Base-by-base conservation (phyloP, 2,888 invertebrate species). In the Leptinotarsa juncta region DNA sequence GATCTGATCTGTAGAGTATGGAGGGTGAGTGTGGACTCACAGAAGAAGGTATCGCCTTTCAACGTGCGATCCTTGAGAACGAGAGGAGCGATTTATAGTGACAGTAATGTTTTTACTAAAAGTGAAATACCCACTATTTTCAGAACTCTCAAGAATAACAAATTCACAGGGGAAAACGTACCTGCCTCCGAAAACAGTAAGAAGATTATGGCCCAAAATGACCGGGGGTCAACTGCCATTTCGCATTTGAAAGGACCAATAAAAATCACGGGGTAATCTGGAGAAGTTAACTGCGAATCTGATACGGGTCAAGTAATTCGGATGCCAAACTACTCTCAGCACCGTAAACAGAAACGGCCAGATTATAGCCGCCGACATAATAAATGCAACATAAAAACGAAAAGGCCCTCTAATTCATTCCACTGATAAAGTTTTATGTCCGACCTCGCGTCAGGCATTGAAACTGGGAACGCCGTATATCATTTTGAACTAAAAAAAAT, bases 381-480 rank as follows among this genome's bases (percentile, higher is more conserved):
- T 62, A 62, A 62, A 62, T 62, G 62, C 26, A 62, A 62, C 62
- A 62, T 62, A 62, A 62, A 62, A 62, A 32, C 42, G 32, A 42
- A 62, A 42, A 32, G 57, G 32, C 42, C 62, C 62, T 62, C 5
- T 32, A 62, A 62, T 62, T 62, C 62, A 62, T 62, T 62, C 12
- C 62, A 26, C 42, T 62, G 62, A 62, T 62, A 62, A 62, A 62
- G n/a, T 32, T 62, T 62, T 62, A 62, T 62, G 62, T 42, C 20
- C 42, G 16, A 62, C 12, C 32, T 62, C 32, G 32, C 32, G n/a
- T 62, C 20, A 7, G 15, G 42, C 62, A 62, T 62, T 42, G 18
- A 62, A 62, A n/a, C 14, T n/a, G 10, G 62, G 10, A 62, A 32
- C n/a, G n/a, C 16, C 42, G 42, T 62, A 42, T 42, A 62, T 62